A percentile compares a stretch with the other conserved stretches of the same genome.
phyloP scores from a whole-genome alignment of 2,888 invertebrate genomes.

The Orchesellides sinensis region DNA sequence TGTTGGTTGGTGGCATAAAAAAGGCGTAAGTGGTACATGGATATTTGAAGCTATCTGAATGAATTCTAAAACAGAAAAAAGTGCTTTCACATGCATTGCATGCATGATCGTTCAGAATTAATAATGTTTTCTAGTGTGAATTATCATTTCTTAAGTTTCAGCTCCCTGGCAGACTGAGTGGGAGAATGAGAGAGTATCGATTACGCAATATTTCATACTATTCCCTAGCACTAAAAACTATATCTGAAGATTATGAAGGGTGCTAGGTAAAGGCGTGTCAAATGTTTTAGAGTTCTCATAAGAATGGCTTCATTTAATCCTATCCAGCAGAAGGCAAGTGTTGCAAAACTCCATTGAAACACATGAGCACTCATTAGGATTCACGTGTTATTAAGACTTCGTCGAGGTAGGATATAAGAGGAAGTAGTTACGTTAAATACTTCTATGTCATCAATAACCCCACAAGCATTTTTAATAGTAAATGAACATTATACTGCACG shows the following conservation, averaged over 20 bases:
- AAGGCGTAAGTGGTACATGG: no score
- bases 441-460: not conserved
- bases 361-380: conserved; percentile 72
- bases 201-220: conserved; percentile 36
- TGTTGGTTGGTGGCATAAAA: conserved; percentile 40
- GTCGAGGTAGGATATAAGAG: conserved; percentile 52
- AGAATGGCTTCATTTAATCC: conserved; percentile 73
- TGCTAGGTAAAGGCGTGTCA: conserved; percentile 74
- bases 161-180: no score
- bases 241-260: conserved; percentile 59
- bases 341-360: conserved; percentile 25
- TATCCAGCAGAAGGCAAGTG: conserved; percentile 47
- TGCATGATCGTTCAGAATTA: not conserved
- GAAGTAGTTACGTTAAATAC: conserved; percentile 46
- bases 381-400: conserved; percentile 67
- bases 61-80: conserved; percentile 13
- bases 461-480: not conserved
- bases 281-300: conserved; percentile 70
- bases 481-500: not conserved
- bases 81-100: no score
- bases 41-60: conserved; percentile 15
- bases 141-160: conserved; percentile 53
- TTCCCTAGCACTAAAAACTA: conserved; percentile 8
- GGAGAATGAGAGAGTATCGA: conserved; percentile 13
- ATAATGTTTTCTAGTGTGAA: conserved; percentile 48